Conservation (phyloP, 2,113 vertebrate species). For the Bos indicus region DNA sequence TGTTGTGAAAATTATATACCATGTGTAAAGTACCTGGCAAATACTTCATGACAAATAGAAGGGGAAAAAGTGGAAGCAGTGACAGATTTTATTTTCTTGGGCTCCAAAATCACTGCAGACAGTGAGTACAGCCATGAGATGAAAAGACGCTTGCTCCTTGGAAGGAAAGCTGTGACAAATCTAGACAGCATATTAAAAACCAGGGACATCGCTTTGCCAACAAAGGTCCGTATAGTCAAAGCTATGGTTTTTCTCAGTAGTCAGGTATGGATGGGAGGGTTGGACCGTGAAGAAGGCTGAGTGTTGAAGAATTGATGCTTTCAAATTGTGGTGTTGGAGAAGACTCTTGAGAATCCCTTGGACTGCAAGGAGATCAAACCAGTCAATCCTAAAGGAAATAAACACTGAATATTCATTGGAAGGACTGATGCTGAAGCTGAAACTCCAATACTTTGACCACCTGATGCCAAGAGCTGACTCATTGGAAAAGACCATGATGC, state of each 20-base stretch:
- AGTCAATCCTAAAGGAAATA: neutral
- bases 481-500: neutral
- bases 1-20: neutral
- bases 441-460: neutral
- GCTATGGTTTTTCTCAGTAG: neutral
- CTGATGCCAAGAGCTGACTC: neutral
- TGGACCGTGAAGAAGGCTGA: neutral
- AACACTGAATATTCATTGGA: neutral
- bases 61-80: too few relatives aligned
- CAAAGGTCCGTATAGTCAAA: neutral
- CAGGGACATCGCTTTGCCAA: neutral
- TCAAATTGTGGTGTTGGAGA: neutral
- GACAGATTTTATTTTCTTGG: too few relatives aligned
- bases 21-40: neutral
- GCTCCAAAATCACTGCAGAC: too few relatives aligned
- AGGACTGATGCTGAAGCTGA: neutral
- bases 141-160: too few relatives aligned
- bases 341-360: neutral
- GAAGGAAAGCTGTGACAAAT: too few relatives aligned
- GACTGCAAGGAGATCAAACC: neutral
- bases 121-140: too few relatives aligned
- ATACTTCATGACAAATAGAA: too few relatives aligned
- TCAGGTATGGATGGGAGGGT: neutral
- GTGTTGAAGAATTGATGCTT: neutral
- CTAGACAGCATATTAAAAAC: too few relatives aligned